These are phyloP conservation scores for Cranoglanis bouderius DNA, from an alignment of 2,113 vertebrate species.

Conservation along the genomic window DNA sequence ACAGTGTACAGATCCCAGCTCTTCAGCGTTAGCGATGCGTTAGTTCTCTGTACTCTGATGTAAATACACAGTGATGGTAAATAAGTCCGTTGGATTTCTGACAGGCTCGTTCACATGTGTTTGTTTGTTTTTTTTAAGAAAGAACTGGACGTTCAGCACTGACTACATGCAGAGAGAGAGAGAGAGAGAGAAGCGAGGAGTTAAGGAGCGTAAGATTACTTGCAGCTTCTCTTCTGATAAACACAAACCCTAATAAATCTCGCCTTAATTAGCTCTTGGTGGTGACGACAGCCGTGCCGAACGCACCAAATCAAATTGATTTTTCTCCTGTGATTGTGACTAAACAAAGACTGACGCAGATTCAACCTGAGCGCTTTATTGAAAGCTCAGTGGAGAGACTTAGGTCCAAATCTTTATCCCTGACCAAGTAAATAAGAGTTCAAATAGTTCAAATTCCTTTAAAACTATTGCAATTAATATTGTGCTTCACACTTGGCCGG, in stretches of 20 bases:
- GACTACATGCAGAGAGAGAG: conserved; percentile 42
- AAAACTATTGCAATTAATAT: not conserved
- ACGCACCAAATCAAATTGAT: not conserved
- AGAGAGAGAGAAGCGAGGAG: conserved; percentile 17
- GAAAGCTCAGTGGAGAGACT: not conserved
- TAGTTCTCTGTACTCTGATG: conserved; percentile 53
- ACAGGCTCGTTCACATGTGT: conserved; percentile 44
- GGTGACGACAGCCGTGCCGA: not conserved
- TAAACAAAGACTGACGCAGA: not conserved
- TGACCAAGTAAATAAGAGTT: not conserved
- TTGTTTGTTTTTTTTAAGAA: not conserved
- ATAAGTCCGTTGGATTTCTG: conserved; percentile 66
- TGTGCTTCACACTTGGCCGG: not conserved
- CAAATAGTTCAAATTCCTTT: not conserved
- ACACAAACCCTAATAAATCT: conserved; percentile 1
- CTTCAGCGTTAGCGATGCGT: conserved; percentile 35
- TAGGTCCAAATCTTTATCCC: not conserved
- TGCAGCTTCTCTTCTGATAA: conserved; percentile 43
- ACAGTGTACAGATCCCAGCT: not conserved
- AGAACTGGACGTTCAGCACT: not conserved
- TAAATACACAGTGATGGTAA: conserved; percentile 61
- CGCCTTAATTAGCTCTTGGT: not conserved
- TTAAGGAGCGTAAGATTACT: conserved; percentile 43
- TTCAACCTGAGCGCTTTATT: not conserved
- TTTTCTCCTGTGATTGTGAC: not conserved